Conservation (phyloP, 2,797 vertebrate genomes). For the Synaphobranchus kaupii region DNA sequence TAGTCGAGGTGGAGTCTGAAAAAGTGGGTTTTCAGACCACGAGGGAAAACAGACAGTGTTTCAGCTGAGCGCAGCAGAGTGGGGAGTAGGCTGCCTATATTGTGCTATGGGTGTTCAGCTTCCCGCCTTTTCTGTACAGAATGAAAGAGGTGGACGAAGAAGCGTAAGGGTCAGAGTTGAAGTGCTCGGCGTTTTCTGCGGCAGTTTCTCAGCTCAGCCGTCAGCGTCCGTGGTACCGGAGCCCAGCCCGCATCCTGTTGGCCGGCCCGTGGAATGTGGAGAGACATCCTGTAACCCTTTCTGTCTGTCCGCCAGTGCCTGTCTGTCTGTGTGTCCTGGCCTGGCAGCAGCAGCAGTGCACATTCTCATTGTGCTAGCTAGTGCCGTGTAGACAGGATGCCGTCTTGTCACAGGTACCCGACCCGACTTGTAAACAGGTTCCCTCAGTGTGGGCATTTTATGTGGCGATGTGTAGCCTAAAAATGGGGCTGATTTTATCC, state of each 20-base stretch:
- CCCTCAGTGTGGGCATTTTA: neutral
- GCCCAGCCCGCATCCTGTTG: neutral
- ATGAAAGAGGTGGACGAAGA: neutral
- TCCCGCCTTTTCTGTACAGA: neutral
- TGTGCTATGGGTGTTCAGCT: neutral
- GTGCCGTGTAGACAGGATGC: neutral
- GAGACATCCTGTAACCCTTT: constrained; percentile 37
- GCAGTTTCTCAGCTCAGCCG: neutral
- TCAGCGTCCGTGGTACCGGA: neutral
- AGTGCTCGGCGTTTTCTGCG: neutral
- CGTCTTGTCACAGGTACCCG: neutral
- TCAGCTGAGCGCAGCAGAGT: too few relatives aligned
- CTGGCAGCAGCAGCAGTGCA: constrained; percentile 15
- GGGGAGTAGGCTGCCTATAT: too few relatives aligned
- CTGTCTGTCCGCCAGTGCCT: constrained; percentile 33
- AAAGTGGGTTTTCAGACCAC: too few relatives aligned
- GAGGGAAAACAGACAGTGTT: too few relatives aligned
- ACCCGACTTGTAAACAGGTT: neutral
- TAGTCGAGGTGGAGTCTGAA: too few relatives aligned
- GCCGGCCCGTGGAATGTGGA: neutral
- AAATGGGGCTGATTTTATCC: too few relatives aligned
- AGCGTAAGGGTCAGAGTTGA: neutral
- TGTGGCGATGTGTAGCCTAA: too few relatives aligned
- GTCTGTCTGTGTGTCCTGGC: constrained; percentile 23
- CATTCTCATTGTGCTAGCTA: neutral